Conservation (phyloP, 2,113 vertebrate species). For the Barbus barbus region DNA sequence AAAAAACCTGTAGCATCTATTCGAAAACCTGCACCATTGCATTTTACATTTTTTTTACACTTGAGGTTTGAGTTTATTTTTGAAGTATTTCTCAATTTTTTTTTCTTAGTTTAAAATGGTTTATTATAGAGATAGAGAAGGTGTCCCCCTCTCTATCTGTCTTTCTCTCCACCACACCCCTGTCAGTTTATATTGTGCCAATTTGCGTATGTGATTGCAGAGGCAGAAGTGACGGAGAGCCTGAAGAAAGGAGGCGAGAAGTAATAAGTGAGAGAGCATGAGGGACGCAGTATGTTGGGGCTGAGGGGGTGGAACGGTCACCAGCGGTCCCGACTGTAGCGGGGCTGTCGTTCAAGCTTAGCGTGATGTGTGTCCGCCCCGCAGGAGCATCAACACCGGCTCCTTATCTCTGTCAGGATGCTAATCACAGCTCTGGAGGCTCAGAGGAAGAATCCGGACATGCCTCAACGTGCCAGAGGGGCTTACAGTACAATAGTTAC, state of each 20-base stretch:
- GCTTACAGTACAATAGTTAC: slow-evolving; percentile 21
- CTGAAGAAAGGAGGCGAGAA: not conserved
- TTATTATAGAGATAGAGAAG: not conserved
- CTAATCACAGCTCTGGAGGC: slow-evolving; percentile 39
- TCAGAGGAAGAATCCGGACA: slow-evolving; percentile 24
- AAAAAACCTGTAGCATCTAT: not conserved
- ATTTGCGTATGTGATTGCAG: slow-evolving; percentile 12
- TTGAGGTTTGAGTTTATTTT: not conserved
- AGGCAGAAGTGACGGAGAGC: slow-evolving; percentile 23
- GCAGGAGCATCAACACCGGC: slow-evolving; percentile 23
- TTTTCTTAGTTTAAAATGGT: not conserved
- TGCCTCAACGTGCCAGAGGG: slow-evolving; percentile 28
- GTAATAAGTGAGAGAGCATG: slow-evolving; percentile 3
- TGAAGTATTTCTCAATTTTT: not conserved
- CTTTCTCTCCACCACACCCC: not conserved
- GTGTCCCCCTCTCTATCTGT: not conserved
- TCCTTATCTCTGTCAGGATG: slow-evolving; percentile 47
- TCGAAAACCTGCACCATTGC: not conserved
- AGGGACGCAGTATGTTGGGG: not conserved
- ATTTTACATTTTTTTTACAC: not conserved
- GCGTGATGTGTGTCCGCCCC: slow-evolving; percentile 46
- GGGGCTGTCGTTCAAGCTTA: slow-evolving; percentile 47
- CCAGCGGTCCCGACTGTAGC: not conserved
- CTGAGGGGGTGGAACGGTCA: slow-evolving; percentile 18
- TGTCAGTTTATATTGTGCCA: slow-evolving; percentile 37